Evolutionary conservation across 2,888 invertebrate genomes (phyloP).

Genomic region (Pterostichus madidus): DNA sequence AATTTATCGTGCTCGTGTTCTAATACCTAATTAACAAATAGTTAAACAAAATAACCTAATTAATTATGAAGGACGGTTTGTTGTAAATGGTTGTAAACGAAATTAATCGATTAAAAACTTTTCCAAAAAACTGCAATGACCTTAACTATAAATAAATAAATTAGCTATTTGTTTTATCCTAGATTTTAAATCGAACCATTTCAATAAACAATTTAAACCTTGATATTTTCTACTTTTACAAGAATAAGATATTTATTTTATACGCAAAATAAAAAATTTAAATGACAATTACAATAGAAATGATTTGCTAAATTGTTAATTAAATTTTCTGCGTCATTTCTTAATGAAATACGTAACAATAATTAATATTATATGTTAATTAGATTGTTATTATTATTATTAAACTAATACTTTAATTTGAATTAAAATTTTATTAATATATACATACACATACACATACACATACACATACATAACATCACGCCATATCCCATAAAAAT

Average conservation of each 20-base stretch:
- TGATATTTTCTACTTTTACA: constrained; percentile 9
- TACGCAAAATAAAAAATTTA: not conserved
- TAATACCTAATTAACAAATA: not conserved
- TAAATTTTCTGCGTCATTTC: not conserved
- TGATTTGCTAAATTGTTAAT: not conserved
- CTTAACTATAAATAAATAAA: constrained; percentile 33
- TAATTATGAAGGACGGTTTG: constrained; percentile 23
- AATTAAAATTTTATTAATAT: too few relatives aligned
- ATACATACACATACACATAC: too few relatives aligned
- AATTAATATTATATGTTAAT: too few relatives aligned
- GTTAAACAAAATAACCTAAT: not conserved
- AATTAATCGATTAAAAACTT: not conserved
- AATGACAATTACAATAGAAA: not conserved
- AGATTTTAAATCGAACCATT: constrained; percentile 5
- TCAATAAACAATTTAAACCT: constrained; percentile 1
- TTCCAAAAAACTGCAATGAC: constrained; percentile 26
- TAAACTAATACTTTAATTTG: too few relatives aligned
- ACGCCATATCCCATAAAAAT: too few relatives aligned
- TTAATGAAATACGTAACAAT: not conserved
- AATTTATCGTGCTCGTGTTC: not conserved
- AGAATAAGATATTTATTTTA: too few relatives aligned
- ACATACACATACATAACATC: too few relatives aligned
- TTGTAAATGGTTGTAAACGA: not conserved
- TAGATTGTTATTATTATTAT: too few relatives aligned
- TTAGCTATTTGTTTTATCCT: constrained; percentile 11